These are phyloP conservation scores for Drosophila mimica DNA, from an alignment of 2,888 invertebrate genomes.

Conservation along the genomic window DNA sequence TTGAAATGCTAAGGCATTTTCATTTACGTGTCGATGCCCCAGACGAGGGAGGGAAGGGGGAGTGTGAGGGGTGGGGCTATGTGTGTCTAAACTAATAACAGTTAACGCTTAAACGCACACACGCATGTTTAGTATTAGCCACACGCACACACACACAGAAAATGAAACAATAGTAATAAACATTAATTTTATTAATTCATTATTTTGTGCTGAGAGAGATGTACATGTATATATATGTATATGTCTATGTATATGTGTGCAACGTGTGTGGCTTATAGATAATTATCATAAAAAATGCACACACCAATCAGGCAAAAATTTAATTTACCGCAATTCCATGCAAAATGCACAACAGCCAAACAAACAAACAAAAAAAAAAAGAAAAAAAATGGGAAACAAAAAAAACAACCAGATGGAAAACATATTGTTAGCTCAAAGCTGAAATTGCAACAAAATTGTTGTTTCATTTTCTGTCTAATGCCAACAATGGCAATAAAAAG, in stretches of 20 bases:
- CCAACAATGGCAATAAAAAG: conserved; percentile 1
- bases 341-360: conserved; percentile 10
- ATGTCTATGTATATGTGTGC: background rate
- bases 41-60: background rate
- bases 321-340: conserved; percentile 52
- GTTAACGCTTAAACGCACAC: conserved; percentile 43
- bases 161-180: conserved; percentile 53
- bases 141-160: conserved; percentile 24
- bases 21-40: conserved; percentile 42
- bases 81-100: conserved; percentile 41
- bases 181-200: conserved; percentile 49
- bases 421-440: conserved; percentile 16
- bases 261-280: background rate
- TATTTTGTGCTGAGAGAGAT: background rate
- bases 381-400: background rate
- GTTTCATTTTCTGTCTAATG: conserved; percentile 1
- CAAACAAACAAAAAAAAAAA: background rate
- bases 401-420: conserved; percentile 16
- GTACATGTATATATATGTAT: background rate
- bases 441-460: conserved; percentile 17
- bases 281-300: conserved; percentile 64
- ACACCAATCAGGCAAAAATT: conserved; percentile 63
- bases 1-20: conserved; percentile 68
- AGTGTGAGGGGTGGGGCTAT: too few relatives aligned
- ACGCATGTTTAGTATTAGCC: conserved; percentile 49